Evolutionary conservation across 2,888 invertebrate species (phyloP).

Genomic region (Folsomia manolachei): DNA sequence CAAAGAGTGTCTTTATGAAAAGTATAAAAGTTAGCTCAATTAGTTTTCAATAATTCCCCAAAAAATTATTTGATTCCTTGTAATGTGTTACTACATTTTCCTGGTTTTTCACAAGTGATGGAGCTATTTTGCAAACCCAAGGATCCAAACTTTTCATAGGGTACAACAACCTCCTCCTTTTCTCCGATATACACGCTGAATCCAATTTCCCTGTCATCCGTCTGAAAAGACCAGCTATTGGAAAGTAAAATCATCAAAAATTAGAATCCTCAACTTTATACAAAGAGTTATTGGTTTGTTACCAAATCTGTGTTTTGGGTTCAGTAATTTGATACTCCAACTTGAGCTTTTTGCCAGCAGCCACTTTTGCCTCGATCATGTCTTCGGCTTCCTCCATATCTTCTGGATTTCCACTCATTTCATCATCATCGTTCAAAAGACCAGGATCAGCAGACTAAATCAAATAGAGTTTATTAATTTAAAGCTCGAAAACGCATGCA

Average conservation of each 20-base stretch:
- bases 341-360: slow-evolving; percentile 48
- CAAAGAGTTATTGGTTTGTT: slow-evolving; percentile 1
- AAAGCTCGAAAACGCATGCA: background rate
- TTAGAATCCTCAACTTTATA: too few relatives aligned
- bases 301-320: slow-evolving; percentile 48
- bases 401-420: slow-evolving; percentile 45
- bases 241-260: background rate
- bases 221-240: slow-evolving; percentile 50
- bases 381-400: slow-evolving; percentile 47
- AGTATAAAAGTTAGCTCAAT: too few relatives aligned
- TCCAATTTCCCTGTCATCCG: slow-evolving; percentile 49
- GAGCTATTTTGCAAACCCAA: slow-evolving; percentile 45
- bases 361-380: slow-evolving; percentile 46
- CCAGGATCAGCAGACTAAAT: slow-evolving; percentile 29
- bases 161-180: slow-evolving; percentile 47
- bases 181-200: slow-evolving; percentile 47
- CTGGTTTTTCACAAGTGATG: slow-evolving; percentile 45
- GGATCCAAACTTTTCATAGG: slow-evolving; percentile 45
- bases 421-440: slow-evolving; percentile 39
- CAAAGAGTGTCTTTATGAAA: slow-evolving; percentile 43
- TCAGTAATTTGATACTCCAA: slow-evolving; percentile 46
- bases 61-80: slow-evolving; percentile 7
- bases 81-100: slow-evolving; percentile 40
- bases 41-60: background rate
- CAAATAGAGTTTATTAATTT: background rate